A percentile compares a stretch with the other conserved stretches of the same genome.
Conservation (phyloP, 1,140 invertebrate genomes). For the Dreissena rostriformis region DNA sequence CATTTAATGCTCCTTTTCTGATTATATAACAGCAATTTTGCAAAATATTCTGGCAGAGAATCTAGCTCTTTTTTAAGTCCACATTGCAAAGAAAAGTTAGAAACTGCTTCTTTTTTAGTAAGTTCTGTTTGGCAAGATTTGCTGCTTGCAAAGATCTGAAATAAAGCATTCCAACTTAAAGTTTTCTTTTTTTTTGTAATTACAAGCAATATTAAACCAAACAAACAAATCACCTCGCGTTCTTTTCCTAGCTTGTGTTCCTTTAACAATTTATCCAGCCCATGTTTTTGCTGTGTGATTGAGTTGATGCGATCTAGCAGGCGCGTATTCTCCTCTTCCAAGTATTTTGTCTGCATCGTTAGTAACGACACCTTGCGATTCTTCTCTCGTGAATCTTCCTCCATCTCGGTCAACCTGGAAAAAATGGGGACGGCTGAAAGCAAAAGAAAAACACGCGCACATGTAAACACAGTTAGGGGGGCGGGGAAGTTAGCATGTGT, state of each 20-base stretch:
- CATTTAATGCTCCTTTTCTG: no score
- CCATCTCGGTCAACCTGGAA: slow-evolving; percentile 76
- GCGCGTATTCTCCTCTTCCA: slow-evolving; percentile 77
- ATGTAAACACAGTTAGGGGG: slow-evolving; percentile 38
- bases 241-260: slow-evolving; percentile 71
- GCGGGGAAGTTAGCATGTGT: slow-evolving; percentile 40
- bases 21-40: no score
- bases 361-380: slow-evolving; percentile 69
- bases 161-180: no score
- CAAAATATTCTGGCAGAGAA: no score
- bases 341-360: slow-evolving; percentile 70
- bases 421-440: slow-evolving; percentile 56
- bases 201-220: neutral
- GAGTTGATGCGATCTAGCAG: slow-evolving; percentile 73
- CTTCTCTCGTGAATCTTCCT: slow-evolving; percentile 72
- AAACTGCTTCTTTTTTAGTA: no score
- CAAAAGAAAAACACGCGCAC: slow-evolving; percentile 45
- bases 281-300: slow-evolving; percentile 71
- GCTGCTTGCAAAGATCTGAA: no score
- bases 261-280: slow-evolving; percentile 71
- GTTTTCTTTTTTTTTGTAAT: no score
- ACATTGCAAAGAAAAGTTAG: no score
- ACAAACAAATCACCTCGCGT: slow-evolving; percentile 64
- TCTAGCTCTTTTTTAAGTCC: no score
- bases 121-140: no score